Evolutionary conservation across 2,797 vertebrate genomes (phyloP), one percentile per base, ranked within the genome.

Genomic region (Peromyscus attwateri): DNA sequence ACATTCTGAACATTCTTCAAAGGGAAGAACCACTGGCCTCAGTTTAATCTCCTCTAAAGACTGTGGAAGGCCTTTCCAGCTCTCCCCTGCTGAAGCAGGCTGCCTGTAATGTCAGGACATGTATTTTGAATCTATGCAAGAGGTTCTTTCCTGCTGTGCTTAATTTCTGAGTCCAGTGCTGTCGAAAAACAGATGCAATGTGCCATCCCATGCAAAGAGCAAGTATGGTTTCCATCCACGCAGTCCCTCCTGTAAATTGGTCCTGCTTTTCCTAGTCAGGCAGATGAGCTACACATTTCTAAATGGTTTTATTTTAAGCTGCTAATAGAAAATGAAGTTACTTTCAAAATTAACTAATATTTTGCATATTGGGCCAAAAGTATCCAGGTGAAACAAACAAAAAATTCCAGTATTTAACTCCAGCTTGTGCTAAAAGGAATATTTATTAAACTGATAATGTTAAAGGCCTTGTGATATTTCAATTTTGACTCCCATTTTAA

Each of bases 111-210:
- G 70, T 85, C 87, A 14, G 11, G 55, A 70, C 85, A 87, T 66
- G 77, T 34, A 92, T 94, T 95, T 96, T 96, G 23, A 96, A 98
- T 97, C 93, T 96, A 70, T 3, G 2, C 71, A 94, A 83, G 76
- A 95, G 95, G 46, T 95, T 97, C 87, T 81, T 95, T 79, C 93
- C 70, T 95, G 84, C 87, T 98, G 96, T 96, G 96, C 77, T 97
- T 97, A 92, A 98, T 98, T 98, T 98, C 95, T 93, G 95, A 97
- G 95, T 90, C 52, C 75, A 73, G 25, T 46, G 85, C 77, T 81
- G 37, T 96, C 43, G 85, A 76, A 97, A 95, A 96, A 96, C 70
- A 97, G 89, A 95, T 77, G 76, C 57, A 88, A 97, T n/a, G 52
- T 92, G 66, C 95, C 87, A 82, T 75, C 49, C 90, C 55, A 89